phyloP scores from a whole-genome alignment of 2,888 invertebrate genomes.

The Ferdinandea cuprea region DNA sequence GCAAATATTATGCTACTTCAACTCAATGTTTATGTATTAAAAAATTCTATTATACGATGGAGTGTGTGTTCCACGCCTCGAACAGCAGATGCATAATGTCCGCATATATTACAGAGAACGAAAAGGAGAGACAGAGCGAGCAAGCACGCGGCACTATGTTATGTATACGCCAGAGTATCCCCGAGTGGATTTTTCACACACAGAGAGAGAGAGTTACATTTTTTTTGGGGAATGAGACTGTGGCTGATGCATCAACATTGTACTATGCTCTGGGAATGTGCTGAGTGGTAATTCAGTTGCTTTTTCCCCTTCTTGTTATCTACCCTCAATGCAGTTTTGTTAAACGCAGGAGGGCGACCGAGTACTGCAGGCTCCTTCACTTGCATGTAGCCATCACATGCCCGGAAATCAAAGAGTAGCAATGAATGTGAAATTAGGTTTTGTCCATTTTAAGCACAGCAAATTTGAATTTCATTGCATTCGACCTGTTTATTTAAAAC shows the following conservation, averaged over 20 bases:
- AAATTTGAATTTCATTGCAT: slow-evolving; percentile 1
- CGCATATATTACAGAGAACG: slow-evolving; percentile 66
- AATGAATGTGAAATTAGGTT: slow-evolving; percentile 44
- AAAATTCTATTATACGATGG: slow-evolving; percentile 66
- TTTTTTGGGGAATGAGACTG: slow-evolving; percentile 6
- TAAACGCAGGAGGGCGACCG: slow-evolving; percentile 25
- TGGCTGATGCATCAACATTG: slow-evolving; percentile 20
- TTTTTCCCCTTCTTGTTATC: slow-evolving; percentile 50
- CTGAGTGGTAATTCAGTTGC: slow-evolving; percentile 54
- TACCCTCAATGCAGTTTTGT: slow-evolving; percentile 24
- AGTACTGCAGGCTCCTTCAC: not conserved
- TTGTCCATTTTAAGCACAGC: slow-evolving; percentile 15
- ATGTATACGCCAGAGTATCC: slow-evolving; percentile 34
- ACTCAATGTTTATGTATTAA: slow-evolving; percentile 73
- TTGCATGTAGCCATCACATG: not conserved
- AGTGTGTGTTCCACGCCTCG: slow-evolving; percentile 28
- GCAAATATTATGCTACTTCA: slow-evolving; percentile 72
- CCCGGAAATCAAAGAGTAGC: slow-evolving; percentile 27
- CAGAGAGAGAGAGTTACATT: slow-evolving; percentile 37
- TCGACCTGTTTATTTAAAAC: not conserved
- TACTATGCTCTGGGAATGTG: slow-evolving; percentile 30
- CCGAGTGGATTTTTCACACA: slow-evolving; percentile 26
- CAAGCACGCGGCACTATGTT: slow-evolving; percentile 1
- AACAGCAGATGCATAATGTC: slow-evolving; percentile 54
- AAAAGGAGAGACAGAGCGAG: slow-evolving; percentile 5